Evolutionary conservation across 2,797 vertebrate species (phyloP).

Genomic region (Pseudochirops corinnae): DNA sequence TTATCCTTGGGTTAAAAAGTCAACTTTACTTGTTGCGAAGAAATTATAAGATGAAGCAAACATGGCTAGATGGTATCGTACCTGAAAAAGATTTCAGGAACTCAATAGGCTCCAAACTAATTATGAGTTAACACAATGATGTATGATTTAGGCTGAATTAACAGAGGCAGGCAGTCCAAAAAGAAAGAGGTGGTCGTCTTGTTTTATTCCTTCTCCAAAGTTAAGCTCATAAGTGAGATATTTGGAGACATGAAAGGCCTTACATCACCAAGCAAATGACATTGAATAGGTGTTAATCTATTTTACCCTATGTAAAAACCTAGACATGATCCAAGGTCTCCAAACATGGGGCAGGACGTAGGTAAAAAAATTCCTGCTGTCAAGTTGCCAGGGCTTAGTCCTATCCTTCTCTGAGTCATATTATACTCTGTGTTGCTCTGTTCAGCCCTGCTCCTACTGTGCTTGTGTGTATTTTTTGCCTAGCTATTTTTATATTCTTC

Average conservation of each 20-base stretch:
- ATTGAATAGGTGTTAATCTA: not conserved
- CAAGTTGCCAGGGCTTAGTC: not conserved
- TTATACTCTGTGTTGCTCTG: not conserved
- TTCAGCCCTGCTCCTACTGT: rapidly evolving
- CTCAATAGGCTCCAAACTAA: not conserved
- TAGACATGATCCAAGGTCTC: not conserved
- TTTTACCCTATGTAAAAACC: not conserved
- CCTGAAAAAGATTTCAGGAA: not conserved
- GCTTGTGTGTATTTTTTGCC: conserved; percentile 33
- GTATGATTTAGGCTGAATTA: not conserved
- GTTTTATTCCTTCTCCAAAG: not conserved
- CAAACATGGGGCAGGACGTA: not conserved
- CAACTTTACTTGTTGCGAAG: not conserved
- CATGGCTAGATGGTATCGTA: not conserved
- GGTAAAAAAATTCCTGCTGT: not conserved
- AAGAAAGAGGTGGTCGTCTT: not conserved
- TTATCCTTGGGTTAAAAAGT: not conserved
- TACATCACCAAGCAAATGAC: not conserved
- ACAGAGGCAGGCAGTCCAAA: not conserved
- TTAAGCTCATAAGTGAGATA: not conserved
- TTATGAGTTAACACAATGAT: not conserved
- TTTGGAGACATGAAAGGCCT: not conserved
- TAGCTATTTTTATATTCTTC: conserved; percentile 13
- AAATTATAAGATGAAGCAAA: not conserved
- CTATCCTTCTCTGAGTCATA: not conserved